Conservation (phyloP, 2,113 vertebrate genomes). For the Notarius quadriscutis region DNA sequence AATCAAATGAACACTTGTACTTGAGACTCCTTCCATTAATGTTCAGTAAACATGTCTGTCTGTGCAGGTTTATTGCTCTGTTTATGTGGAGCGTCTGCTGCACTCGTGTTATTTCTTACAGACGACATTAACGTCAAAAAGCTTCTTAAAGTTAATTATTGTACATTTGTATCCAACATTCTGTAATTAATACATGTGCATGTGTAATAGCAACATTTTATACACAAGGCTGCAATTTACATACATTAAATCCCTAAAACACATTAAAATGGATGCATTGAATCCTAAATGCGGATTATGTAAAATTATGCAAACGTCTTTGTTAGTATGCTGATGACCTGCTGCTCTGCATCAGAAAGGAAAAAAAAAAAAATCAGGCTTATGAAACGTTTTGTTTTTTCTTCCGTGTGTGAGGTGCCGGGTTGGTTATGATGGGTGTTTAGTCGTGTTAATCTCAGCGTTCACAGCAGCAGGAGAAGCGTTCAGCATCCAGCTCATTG, state of each 20-base stretch:
- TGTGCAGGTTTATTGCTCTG: not conserved
- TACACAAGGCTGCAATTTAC: not conserved
- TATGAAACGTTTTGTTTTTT: not conserved
- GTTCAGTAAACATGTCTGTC: not conserved
- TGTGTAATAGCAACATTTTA: not conserved
- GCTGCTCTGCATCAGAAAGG: not conserved
- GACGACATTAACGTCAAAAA: not conserved
- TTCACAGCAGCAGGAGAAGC: not conserved
- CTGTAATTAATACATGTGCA: not conserved
- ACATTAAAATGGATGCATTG: not conserved
- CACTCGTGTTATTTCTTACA: not conserved
- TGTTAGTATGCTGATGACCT: slow-evolving; percentile 19
- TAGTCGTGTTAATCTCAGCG: not conserved
- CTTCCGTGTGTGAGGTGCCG: no score
- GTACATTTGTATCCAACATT: not conserved
- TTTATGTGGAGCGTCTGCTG: not conserved
- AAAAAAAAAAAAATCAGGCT: not conserved
- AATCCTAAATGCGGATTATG: slow-evolving; percentile 8
- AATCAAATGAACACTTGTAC: not conserved
- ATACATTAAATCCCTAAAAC: not conserved
- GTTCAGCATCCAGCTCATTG: slow-evolving; percentile 22
- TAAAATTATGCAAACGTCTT: slow-evolving; percentile 28
- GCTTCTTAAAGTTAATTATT: not conserved
- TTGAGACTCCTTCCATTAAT: not conserved
- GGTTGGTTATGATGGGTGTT: not conserved